phyloP scores from a whole-genome alignment of 2,113 vertebrate species.

The Phylloscopus trochiloides region DNA sequence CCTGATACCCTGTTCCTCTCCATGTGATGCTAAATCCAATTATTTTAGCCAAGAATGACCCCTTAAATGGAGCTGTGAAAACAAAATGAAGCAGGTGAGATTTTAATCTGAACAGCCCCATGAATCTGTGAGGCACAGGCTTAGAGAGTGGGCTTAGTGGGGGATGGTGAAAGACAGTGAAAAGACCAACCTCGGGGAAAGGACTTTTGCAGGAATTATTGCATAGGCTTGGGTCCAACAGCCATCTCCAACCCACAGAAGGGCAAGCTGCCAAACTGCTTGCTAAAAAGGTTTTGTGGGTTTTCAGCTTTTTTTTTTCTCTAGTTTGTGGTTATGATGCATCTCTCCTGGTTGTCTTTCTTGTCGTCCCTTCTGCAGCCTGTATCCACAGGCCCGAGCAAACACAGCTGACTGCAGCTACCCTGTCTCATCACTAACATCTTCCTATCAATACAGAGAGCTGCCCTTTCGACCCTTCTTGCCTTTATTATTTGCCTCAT shows the following conservation, averaged over 20 bases:
- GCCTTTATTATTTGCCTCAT: background rate
- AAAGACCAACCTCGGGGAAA: accelerated
- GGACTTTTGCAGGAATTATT: background rate
- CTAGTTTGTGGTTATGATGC: background rate
- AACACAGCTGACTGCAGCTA: background rate
- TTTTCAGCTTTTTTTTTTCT: background rate
- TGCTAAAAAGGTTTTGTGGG: background rate
- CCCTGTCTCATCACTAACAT: background rate
- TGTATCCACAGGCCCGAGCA: background rate
- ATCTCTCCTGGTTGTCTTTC: background rate
- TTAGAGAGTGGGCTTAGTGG: background rate
- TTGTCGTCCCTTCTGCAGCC: background rate
- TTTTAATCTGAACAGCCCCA: background rate
- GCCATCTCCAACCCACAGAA: background rate
- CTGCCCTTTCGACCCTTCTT: background rate
- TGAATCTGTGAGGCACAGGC: background rate
- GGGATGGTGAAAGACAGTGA: accelerated
- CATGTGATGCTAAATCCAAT: background rate
- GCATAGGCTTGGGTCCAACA: background rate
- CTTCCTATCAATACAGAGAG: background rate
- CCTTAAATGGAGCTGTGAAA: background rate
- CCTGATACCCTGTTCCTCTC: background rate
- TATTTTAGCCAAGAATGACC: background rate
- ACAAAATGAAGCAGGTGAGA: background rate
- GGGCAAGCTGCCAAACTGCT: background rate